Percentiles rank a stretch among this genome's conserved stretches.
Conservation (phyloP, 2,888 invertebrate species). For the Hemaris fuciformis region DNA sequence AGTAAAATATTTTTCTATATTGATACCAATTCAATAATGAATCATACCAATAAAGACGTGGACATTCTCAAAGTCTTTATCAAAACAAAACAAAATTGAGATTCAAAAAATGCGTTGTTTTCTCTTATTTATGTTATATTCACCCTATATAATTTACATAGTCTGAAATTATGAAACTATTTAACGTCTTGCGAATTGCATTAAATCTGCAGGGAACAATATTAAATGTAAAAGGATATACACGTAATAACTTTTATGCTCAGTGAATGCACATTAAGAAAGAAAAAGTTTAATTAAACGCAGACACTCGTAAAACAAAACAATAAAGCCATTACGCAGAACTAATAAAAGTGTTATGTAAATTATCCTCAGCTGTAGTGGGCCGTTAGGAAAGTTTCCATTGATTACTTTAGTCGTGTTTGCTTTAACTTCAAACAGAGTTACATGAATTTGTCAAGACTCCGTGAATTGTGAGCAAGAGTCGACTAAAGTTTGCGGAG, state of each 20-base stretch:
- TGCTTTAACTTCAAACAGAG: slow-evolving; percentile 45
- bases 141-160: too few relatives aligned
- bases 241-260: background rate
- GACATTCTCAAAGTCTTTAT: too few relatives aligned
- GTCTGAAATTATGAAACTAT: background rate
- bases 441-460: slow-evolving; percentile 50
- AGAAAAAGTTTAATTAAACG: slow-evolving; percentile 4
- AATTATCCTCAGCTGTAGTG: slow-evolving; percentile 33
- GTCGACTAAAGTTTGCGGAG: background rate
- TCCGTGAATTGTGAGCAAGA: slow-evolving; percentile 13
- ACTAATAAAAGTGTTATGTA: slow-evolving; percentile 33
- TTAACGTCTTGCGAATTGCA: background rate
- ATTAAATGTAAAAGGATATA: background rate
- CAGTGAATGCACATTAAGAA: background rate
- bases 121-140: too few relatives aligned
- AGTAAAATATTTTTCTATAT: too few relatives aligned
- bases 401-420: slow-evolving; percentile 44
- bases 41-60: too few relatives aligned
- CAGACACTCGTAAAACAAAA: slow-evolving; percentile 6
- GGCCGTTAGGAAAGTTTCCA: slow-evolving; percentile 46
- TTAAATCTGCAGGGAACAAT: background rate
- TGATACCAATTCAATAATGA: too few relatives aligned
- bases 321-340: slow-evolving; percentile 15
- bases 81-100: too few relatives aligned
- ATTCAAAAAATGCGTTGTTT: too few relatives aligned